phyloP scores from a whole-genome alignment of 2,797 vertebrate species.

The Hemibagrus guttatus region DNA sequence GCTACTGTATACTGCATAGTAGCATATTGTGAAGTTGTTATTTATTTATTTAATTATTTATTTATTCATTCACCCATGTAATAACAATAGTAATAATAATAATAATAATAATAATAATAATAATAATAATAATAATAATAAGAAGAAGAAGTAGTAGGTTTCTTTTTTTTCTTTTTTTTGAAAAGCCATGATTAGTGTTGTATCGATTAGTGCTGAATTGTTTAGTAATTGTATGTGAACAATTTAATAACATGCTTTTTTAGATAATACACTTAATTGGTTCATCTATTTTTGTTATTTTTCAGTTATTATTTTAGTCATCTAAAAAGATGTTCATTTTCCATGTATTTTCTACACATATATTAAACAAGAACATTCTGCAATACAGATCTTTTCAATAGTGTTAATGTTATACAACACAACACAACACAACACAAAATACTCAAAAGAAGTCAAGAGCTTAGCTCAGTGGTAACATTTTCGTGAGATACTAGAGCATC shows the following conservation, averaged over 20 bases:
- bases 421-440: background rate
- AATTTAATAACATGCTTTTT: background rate
- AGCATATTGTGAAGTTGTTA: background rate
- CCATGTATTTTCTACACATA: background rate
- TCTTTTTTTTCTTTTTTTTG: background rate
- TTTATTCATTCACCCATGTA: background rate
- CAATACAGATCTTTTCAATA: background rate
- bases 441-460: background rate
- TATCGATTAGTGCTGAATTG: no score
- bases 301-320: background rate
- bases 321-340: background rate
- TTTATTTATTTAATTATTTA: background rate
- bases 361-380: background rate
- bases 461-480: background rate
- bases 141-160: no score
- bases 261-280: background rate
- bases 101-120: no score
- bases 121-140: no score
- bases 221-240: no score
- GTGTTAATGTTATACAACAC: no score
- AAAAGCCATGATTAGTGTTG: constrained; percentile 6
- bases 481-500: background rate
- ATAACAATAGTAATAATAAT: background rate
- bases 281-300: background rate
- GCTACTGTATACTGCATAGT: background rate